A percentile compares a stretch with the other conserved stretches of the same genome.
These are phyloP conservation scores for Xestia xanthographa DNA, from an alignment of 2,888 invertebrate species.

Conservation along the genomic window DNA sequence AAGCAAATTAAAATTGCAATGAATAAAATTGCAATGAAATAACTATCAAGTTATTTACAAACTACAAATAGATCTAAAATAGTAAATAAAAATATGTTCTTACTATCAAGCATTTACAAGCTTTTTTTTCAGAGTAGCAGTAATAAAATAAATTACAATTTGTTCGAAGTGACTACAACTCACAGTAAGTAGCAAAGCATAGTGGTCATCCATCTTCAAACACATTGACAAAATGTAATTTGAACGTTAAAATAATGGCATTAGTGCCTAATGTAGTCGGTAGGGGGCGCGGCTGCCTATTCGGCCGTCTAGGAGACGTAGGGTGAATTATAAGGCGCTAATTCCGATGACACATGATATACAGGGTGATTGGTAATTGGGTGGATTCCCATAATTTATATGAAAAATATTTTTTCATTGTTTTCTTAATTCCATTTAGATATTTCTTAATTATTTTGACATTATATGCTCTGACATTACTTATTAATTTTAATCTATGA, in stretches of 20 bases:
- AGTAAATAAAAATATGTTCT: neutral
- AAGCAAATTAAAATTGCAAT: neutral
- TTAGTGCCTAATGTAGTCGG: conserved; percentile 26
- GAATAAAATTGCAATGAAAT: neutral
- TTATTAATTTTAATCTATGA: too few species aligned
- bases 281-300: conserved; percentile 31
- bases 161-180: conserved; percentile 30
- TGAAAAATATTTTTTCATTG: too few species aligned
- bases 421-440: too few species aligned
- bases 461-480: too few species aligned
- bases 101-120: neutral
- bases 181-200: conserved; percentile 3
- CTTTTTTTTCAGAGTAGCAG: neutral
- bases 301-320: conserved; percentile 46
- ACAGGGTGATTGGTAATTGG: neutral
- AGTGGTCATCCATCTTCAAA: conserved; percentile 44
- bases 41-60: neutral
- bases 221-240: conserved; percentile 42
- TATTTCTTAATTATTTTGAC: too few species aligned
- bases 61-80: neutral
- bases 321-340: conserved; percentile 72
- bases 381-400: too few species aligned
- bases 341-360: conserved; percentile 68
- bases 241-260: conserved; percentile 50
- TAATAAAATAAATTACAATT: conserved; percentile 50